Conservation (phyloP, 2,113 vertebrate species). For the Pollimyrus isidori region DNA sequence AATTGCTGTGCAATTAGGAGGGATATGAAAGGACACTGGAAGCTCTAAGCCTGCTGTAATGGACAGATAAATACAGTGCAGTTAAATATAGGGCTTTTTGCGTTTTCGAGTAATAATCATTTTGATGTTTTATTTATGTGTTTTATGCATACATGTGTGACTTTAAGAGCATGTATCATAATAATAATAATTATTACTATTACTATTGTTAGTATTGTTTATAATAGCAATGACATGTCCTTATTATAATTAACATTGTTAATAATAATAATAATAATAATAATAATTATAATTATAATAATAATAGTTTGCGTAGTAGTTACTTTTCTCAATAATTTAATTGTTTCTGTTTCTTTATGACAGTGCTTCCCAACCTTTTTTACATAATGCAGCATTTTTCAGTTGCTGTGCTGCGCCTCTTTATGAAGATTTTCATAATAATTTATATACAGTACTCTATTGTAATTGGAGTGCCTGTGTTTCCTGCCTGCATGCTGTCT, state of each 20-base stretch:
- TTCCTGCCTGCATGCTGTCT: not conserved
- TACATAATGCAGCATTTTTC: not conserved
- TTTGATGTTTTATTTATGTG: slow-evolving; percentile 8
- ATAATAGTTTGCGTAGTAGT: not conserved
- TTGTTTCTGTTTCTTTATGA: not conserved
- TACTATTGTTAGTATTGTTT: not conserved
- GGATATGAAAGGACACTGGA: slow-evolving; percentile 16
- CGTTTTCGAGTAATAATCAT: slow-evolving; percentile 21
- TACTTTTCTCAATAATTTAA: not conserved
- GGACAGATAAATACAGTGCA: slow-evolving; percentile 1
- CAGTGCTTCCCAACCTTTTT: not conserved
- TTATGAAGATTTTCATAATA: not conserved
- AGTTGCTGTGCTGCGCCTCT: not conserved
- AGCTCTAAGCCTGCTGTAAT: slow-evolving; percentile 17
- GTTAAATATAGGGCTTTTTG: slow-evolving; percentile 14
- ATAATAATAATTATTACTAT: no score
- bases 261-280: not conserved
- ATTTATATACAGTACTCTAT: not conserved
- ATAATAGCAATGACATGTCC: no score
- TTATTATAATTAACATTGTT: not conserved
- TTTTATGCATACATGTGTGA: not conserved
- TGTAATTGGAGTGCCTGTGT: not conserved
- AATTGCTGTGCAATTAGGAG: slow-evolving; percentile 23
- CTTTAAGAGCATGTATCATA: not conserved
- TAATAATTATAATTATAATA: no score